These are phyloP conservation scores for Netta rufina DNA, from an alignment of 2,797 vertebrate species.

Conservation along the genomic window DNA sequence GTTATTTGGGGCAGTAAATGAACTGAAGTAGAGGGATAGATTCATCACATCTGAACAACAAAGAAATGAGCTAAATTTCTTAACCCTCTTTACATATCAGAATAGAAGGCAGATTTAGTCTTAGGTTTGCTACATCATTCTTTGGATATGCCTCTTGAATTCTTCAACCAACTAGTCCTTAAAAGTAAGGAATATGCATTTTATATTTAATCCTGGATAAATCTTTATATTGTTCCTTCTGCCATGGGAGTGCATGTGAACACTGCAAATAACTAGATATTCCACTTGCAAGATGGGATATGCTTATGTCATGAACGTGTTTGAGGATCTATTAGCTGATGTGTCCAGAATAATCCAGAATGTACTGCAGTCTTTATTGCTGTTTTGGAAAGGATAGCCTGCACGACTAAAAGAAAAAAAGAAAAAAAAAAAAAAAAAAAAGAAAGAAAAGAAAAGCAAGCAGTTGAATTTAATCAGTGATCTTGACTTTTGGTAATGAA, in stretches of 20 bases:
- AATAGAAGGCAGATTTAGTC: background rate
- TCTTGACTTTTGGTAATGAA: background rate
- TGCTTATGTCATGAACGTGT: background rate
- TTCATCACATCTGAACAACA: background rate
- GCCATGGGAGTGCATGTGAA: background rate
- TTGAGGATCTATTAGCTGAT: background rate
- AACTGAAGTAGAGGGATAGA: background rate
- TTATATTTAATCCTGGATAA: background rate
- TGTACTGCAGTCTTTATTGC: background rate
- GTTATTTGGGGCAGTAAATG: background rate
- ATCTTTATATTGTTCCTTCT: background rate
- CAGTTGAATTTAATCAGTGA: background rate
- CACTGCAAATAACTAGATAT: background rate
- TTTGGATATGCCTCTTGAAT: background rate
- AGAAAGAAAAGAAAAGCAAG: background rate
- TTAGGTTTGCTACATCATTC: background rate
- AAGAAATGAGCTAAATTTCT: background rate
- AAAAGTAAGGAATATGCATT: background rate
- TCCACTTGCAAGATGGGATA: background rate
- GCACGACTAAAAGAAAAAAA: background rate
- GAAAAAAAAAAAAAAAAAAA: too few relatives aligned
- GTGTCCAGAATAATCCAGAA: background rate
- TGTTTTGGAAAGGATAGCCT: background rate
- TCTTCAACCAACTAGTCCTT: background rate
- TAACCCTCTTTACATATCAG: background rate